phyloP scores from a whole-genome alignment of 2,888 invertebrate species.

The Polia nebulosa region DNA sequence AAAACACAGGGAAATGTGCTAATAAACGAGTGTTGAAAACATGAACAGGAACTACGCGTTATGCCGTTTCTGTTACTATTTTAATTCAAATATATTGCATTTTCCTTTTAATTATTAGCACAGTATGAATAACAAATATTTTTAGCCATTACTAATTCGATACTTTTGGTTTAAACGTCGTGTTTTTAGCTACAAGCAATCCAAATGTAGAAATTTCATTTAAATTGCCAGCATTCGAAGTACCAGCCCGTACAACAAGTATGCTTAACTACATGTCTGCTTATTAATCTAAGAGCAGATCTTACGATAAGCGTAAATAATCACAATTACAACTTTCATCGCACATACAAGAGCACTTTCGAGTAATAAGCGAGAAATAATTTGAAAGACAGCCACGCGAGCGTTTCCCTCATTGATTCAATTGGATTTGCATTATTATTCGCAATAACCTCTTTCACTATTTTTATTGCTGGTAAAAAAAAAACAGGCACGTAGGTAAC shows the following conservation, averaged over 20 bases:
- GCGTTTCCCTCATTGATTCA: constrained; percentile 50
- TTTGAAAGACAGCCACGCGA: constrained; percentile 43
- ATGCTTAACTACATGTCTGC: constrained; percentile 29
- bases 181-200: not conserved
- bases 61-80: constrained; percentile 2
- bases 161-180: too few species aligned
- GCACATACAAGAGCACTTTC: constrained; percentile 51
- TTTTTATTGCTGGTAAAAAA: not conserved
- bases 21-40: constrained; percentile 25
- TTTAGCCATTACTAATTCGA: not conserved
- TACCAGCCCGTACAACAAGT: constrained; percentile 16
- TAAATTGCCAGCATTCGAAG: constrained; percentile 1
- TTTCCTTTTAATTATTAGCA: constrained; percentile 15
- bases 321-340: constrained; percentile 59
- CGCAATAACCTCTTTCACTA: not conserved
- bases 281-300: constrained; percentile 44
- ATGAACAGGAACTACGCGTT: constrained; percentile 20
- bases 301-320: constrained; percentile 57
- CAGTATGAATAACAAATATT: not conserved
- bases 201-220: not conserved
- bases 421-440: constrained; percentile 45
- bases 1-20: constrained; percentile 24
- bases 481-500: too few species aligned
- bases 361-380: constrained; percentile 47
- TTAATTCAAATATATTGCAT: constrained; percentile 1